These are phyloP conservation scores for Cryptocephalus moraei DNA, from an alignment of 2,888 invertebrate species.

Conservation along the genomic window DNA sequence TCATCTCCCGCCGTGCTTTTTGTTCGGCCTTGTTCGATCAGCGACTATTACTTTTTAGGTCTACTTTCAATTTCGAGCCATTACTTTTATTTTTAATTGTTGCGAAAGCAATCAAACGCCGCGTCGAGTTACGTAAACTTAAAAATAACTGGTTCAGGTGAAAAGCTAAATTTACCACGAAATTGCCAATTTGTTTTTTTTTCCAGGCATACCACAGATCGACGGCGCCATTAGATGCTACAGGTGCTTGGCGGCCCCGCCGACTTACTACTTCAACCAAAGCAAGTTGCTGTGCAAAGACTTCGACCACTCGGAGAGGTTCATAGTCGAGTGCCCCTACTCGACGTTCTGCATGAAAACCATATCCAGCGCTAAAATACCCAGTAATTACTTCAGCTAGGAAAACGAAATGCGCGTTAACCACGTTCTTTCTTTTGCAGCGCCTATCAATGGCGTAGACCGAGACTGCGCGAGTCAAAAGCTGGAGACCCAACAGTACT, in stretches of 20 bases:
- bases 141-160: background rate
- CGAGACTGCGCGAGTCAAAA: slow-evolving; percentile 70
- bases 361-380: slow-evolving; percentile 54
- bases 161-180: background rate
- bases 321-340: slow-evolving; percentile 63
- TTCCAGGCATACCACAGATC: slow-evolving; percentile 14
- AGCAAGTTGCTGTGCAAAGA: slow-evolving; percentile 61
- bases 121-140: too few species aligned
- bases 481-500: slow-evolving; percentile 50
- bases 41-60: too few species aligned
- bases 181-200: slow-evolving; percentile 1
- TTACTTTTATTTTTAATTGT: too few species aligned
- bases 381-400: slow-evolving; percentile 42
- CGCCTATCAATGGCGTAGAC: slow-evolving; percentile 46
- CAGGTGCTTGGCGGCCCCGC: slow-evolving; percentile 58
- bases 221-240: slow-evolving; percentile 52
- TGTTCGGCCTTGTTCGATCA: too few species aligned
- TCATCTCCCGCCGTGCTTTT: too few species aligned
- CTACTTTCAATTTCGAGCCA: too few species aligned
- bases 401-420: slow-evolving; percentile 1
- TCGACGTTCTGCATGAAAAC: slow-evolving; percentile 80
- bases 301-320: slow-evolving; percentile 62
- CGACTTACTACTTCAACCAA: slow-evolving; percentile 47
- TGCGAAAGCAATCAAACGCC: too few species aligned
- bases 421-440: slow-evolving; percentile 9